Percentiles rank a stretch among this genome's conserved stretches.
Conservation (phyloP, 1,140 invertebrate species). For the Ctenoplectra terminalis region DNA sequence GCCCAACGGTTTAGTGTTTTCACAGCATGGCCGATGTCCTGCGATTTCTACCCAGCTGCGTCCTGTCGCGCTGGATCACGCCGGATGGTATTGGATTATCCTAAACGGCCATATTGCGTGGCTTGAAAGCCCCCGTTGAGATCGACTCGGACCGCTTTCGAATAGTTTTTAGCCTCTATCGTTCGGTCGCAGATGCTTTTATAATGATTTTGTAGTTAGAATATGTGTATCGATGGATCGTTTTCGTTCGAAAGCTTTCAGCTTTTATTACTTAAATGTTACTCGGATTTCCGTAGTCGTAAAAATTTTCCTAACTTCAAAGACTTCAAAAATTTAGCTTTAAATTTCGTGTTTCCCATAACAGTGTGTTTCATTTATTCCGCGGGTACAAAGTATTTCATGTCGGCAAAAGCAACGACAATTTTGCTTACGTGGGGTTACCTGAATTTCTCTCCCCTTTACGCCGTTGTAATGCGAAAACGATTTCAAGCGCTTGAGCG, state of each 20-base stretch:
- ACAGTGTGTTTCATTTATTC: too few species aligned
- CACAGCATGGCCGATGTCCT: background rate
- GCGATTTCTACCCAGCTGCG: constrained; percentile 11
- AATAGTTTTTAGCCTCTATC: background rate
- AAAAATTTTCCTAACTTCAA: too few species aligned
- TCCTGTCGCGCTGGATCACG: constrained; percentile 34
- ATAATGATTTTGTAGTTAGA: background rate
- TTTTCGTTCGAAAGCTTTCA: too few species aligned
- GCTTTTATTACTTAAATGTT: too few species aligned
- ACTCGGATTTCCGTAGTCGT: too few species aligned
- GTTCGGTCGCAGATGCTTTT: background rate
- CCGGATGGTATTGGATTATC: constrained; percentile 45
- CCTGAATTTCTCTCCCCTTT: too few species aligned
- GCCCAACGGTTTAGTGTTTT: background rate
- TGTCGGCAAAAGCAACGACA: too few species aligned
- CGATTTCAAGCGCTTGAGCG: constrained; percentile 1
- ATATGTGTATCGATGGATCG: too few species aligned
- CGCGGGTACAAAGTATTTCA: too few species aligned
- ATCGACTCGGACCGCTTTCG: background rate
- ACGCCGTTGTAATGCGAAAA: background rate
- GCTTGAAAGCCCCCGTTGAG: background rate
- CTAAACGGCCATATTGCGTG: constrained; percentile 17
- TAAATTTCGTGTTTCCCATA: too few species aligned
- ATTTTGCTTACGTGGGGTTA: too few species aligned
- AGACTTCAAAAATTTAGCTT: too few species aligned